Conservation (phyloP, 2,888 invertebrate species). For the Drosophila cracens region DNA sequence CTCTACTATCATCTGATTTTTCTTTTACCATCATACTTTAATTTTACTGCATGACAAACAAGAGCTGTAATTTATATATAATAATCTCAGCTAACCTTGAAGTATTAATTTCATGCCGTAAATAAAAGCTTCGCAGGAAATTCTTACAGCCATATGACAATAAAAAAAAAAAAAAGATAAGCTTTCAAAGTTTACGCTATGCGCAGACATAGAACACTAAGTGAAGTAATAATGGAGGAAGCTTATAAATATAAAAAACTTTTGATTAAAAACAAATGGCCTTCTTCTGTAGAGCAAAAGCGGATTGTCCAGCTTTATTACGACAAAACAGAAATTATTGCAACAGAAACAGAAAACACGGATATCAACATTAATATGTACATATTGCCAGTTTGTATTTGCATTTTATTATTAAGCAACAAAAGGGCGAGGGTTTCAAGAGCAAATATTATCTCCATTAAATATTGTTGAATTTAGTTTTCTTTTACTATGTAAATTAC, state of each 20-base stretch:
- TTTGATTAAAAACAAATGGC: slow-evolving; percentile 10
- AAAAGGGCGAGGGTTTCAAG: slow-evolving; percentile 12
- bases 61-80: neutral
- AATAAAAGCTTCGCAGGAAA: neutral
- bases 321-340: slow-evolving; percentile 32
- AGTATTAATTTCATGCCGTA: neutral
- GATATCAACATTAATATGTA: slow-evolving; percentile 1
- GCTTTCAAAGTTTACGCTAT: neutral
- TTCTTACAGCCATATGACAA: neutral
- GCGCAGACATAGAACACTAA: neutral
- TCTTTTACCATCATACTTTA: slow-evolving; percentile 4
- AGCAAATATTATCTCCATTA: neutral
- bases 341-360: slow-evolving; percentile 40
- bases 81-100: neutral
- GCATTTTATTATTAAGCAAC: slow-evolving; percentile 4
- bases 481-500: slow-evolving; percentile 23
- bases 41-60: neutral
- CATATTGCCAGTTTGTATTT: neutral
- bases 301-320: slow-evolving; percentile 27
- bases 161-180: neutral
- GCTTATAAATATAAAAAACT: neutral
- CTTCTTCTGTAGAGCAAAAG: neutral
- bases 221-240: neutral
- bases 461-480: neutral
- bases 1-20: slow-evolving; percentile 1